These are phyloP conservation scores for Aleiodes leptofemur DNA, from an alignment of 2,888 invertebrate species.

Conservation along the genomic window DNA sequence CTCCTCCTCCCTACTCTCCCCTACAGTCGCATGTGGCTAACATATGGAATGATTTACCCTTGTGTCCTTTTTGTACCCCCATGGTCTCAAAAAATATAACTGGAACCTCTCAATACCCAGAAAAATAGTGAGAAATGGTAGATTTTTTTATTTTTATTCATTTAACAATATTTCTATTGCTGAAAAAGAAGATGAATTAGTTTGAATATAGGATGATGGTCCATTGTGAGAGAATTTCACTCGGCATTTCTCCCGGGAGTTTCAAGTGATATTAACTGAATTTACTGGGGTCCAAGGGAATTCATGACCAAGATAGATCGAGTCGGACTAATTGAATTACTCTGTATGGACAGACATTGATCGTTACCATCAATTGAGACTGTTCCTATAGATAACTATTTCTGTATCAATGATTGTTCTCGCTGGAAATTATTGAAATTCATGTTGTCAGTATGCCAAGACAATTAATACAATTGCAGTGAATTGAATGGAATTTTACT, in stretches of 20 bases:
- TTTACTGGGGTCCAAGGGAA: constrained; percentile 2
- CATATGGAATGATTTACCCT: constrained; percentile 61
- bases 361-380: neutral
- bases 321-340: neutral
- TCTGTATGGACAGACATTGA: neutral
- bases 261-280: constrained; percentile 18
- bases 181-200: neutral
- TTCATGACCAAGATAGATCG: constrained; percentile 4
- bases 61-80: constrained; percentile 1
- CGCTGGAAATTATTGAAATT: neutral
- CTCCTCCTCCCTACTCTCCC: constrained; percentile 40
- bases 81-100: neutral
- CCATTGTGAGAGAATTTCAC: neutral
- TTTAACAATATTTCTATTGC: no score
- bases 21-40: constrained; percentile 63
- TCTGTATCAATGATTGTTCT: neutral
- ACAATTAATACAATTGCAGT: neutral
- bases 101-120: neutral
- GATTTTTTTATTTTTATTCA: no score
- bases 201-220: constrained; percentile 15
- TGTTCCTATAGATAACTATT: neutral
- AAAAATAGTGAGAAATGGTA: neutral
- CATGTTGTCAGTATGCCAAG: neutral
- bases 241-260: neutral
- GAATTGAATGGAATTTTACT: constrained; percentile 9